Base-by-base conservation (phyloP, 2,888 invertebrate genomes). In the Pseudoips prasinana region DNA sequence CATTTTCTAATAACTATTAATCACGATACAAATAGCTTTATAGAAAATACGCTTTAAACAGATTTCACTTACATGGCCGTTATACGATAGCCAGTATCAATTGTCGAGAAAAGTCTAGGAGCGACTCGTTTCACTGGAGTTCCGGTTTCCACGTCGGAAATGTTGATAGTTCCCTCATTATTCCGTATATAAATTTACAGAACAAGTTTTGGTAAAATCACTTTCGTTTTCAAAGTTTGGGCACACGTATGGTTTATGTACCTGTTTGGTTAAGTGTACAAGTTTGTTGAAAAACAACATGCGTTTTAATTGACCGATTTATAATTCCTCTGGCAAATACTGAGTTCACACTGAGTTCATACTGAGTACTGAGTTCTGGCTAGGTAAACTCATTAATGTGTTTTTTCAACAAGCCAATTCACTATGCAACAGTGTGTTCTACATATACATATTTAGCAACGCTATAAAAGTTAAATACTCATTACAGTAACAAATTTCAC, bases 81-180 rank as follows among this genome's bases (percentile, higher is more conserved):
- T 58, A 81, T 55, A 39, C 48, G 77, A 79, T 77, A 74, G 62
- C 64, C 27, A 36, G 66, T 75, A 62, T 60, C 62, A 43, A 36
- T 26, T 60, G 40, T 48, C 50, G 46, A 42, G 61, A 64, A 64
- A 62, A 61, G 51, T 54, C 37, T 40, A 47, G 43, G 39, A 55
- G n/a, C n/a, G 43, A 25, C 40, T 48, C 52, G 64, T 83, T 80
- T 81, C 80, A 68, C 65, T 60, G 55, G 56, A 68, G 73, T 76
- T 77, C 79, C 74, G 81, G 73, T 59, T 73, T 42, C 58, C 20
- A 4, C 60, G 69, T 70, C 39, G 32, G 35, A 40, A 45, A 39
- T 29, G 44, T 39, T 39, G 10, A 9, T 20, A 44, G 35, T 44
- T 42, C 44, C 41, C 43, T 42, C 31, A 33, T 35, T 18, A 23